phyloP scores from a whole-genome alignment of 2,797 vertebrate genomes.

The Muscicapa comitata region DNA sequence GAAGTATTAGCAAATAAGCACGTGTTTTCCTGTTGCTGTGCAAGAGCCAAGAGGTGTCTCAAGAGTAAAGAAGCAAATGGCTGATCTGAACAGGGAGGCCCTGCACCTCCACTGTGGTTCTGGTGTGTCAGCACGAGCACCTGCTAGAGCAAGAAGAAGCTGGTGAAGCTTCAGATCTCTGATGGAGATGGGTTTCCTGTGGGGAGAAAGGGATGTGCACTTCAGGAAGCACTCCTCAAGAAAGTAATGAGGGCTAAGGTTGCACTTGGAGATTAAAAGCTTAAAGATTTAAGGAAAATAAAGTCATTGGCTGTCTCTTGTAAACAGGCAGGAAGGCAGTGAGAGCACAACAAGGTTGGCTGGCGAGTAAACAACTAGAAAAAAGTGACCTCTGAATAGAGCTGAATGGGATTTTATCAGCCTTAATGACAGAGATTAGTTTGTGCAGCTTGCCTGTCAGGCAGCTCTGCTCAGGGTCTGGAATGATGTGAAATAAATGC shows the following conservation, averaged over 20 bases:
- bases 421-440: background rate
- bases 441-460: background rate
- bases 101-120: background rate
- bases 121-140: background rate
- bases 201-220: background rate
- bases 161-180: background rate
- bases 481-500: background rate
- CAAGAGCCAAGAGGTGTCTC: background rate
- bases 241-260: background rate
- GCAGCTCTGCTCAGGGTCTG: background rate
- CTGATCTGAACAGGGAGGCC: background rate
- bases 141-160: background rate
- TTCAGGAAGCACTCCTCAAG: background rate
- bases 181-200: background rate
- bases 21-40: accelerated
- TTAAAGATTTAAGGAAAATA: background rate
- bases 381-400: background rate
- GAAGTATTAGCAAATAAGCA: background rate
- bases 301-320: background rate
- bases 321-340: background rate
- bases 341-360: background rate
- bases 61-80: background rate
- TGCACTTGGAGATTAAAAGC: background rate
- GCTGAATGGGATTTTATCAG: background rate
- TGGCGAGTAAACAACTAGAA: background rate